Evolutionary conservation across 2,888 invertebrate genomes (phyloP), one percentile per base, ranked within the genome.

Genomic region (Drosophila picticornis): DNA sequence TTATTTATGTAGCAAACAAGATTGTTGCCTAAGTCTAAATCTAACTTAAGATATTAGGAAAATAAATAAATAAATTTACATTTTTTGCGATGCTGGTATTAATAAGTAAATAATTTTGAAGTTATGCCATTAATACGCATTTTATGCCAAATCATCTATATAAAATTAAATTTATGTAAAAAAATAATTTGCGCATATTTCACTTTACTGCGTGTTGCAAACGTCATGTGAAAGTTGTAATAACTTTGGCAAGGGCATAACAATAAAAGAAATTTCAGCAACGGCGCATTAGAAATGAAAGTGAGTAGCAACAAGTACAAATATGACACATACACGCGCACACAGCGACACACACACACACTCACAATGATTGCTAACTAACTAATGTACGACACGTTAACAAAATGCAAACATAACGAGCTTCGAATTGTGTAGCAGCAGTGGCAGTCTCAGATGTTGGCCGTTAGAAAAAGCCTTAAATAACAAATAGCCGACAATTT

Each of bases 251-350:
- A 60, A 79, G 81, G 73, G 71, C 70, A 73, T 43, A 67, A 51
- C 60, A 55, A 62, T 72, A 90, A 85, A 88, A 90, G 88, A 88
- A 90, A 90, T 72, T 84, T 60, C 71, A 61, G 66, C 59, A 63
- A 63, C 53, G 53, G 29, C 66, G 72, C 69, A 86, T 79, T 89
- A 84, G 72, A 85, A 85, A 85, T 90, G 85, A 85, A 85, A 85
- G 85, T 85, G 86, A 90, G 86, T 66, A 87, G 78, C 79, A 77
- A 53, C 75, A 88, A 85, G 85, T 90, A 88, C 90, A 87, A 88
- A 74, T 77, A 84, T 51, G 58, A 51, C 60, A 71, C 58, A 60
- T 29, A 55, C 57, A 61, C 34, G 61, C 48, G 62, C 52, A 70
- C 53, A 72, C 16, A 59, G 32, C 32, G 32, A 13, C 34, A 13